These are phyloP conservation scores for Cataglyphis altisquamis DNA, from an alignment of 2,888 invertebrate genomes.

Conservation along the genomic window DNA sequence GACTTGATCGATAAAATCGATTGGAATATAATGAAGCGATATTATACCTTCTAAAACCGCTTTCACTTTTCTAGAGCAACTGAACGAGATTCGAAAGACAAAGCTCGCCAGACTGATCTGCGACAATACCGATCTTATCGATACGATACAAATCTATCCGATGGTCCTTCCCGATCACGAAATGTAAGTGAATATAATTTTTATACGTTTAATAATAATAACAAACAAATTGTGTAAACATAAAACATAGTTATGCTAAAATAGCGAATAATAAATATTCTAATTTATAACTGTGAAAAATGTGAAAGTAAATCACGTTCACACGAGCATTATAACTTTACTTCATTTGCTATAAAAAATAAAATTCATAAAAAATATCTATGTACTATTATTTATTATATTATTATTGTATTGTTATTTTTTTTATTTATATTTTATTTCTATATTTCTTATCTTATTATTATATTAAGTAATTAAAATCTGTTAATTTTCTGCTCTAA, in stretches of 20 bases:
- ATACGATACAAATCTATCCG: constrained; percentile 96
- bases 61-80: constrained; percentile 89
- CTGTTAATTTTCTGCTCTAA: not conserved
- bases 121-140: constrained; percentile 97
- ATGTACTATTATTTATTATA: not conserved
- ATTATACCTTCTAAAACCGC: constrained; percentile 29
- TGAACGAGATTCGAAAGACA: constrained; percentile 93
- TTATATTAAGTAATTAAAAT: constrained; percentile 1
- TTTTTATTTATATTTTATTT: not conserved
- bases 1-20: constrained; percentile 39
- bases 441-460: not conserved
- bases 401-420: not conserved
- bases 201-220: not conserved
- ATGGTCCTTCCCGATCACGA: constrained; percentile 97
- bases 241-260: not conserved
- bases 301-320: not conserved
- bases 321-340: not conserved
- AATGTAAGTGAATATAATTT: constrained; percentile 90
- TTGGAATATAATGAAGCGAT: constrained; percentile 27
- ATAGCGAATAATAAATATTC: not conserved
- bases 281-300: not conserved
- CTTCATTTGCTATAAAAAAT: constrained; percentile 1
- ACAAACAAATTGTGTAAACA: not conserved
- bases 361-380: not conserved
- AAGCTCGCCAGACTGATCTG: constrained; percentile 94